Conservation (phyloP, 2,888 invertebrate genomes). For the Acrobasis repandana region DNA sequence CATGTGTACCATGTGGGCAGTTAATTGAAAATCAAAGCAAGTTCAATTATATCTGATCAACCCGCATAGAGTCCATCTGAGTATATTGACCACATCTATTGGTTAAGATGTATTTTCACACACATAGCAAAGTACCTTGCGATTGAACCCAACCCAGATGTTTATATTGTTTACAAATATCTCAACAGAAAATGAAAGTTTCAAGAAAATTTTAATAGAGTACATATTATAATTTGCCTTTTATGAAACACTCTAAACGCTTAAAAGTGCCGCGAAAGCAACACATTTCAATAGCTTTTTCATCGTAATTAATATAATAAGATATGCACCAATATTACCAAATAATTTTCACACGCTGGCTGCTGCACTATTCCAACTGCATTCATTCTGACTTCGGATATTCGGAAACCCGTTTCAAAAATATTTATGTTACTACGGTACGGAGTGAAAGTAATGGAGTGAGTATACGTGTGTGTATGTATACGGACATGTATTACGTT, state of each 20-base stretch:
- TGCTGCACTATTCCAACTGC: not conserved
- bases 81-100: not conserved
- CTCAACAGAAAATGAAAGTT: too few relatives aligned
- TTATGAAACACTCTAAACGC: too few relatives aligned
- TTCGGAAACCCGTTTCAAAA: constrained; percentile 23
- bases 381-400: not conserved
- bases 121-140: too few relatives aligned
- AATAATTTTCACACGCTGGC: not conserved
- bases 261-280: too few relatives aligned
- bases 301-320: too few relatives aligned
- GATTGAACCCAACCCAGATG: too few relatives aligned
- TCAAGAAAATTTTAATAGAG: too few relatives aligned
- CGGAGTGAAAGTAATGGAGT: constrained; percentile 24
- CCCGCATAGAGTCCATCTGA: constrained; percentile 34
- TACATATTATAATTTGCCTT: too few relatives aligned
- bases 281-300: too few relatives aligned
- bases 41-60: constrained; percentile 30
- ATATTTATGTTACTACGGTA: constrained; percentile 26
- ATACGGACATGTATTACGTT: constrained; percentile 30
- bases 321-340: not conserved
- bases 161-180: too few relatives aligned
- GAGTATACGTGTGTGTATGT: constrained; percentile 35
- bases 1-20: constrained; percentile 32
- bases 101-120: not conserved
- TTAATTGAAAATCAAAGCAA: constrained; percentile 40